Percentiles rank a stretch among this genome's conserved stretches.
Evolutionary conservation across 2,797 vertebrate species (phyloP).

Genomic region (Sebastes trivittatus): DNA sequence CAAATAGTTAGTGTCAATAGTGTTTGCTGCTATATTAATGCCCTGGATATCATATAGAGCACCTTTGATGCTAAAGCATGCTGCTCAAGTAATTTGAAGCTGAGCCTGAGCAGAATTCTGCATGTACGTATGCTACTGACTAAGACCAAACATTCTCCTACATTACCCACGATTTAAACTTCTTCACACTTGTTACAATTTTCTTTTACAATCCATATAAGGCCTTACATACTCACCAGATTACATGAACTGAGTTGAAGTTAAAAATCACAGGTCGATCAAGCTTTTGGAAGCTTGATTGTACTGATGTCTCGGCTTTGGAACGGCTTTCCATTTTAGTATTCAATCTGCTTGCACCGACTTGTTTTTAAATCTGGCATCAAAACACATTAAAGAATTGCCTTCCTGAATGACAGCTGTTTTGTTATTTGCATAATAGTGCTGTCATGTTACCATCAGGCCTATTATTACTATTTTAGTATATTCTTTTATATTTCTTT

Average conservation of each 20-base stretch:
- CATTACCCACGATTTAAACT: not conserved
- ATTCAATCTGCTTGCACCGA: not conserved
- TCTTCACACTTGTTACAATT: not conserved
- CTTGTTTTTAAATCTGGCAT: slow-evolving; percentile 4
- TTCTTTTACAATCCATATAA: not conserved
- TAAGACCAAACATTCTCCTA: not conserved
- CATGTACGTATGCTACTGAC: not conserved
- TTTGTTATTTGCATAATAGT: slow-evolving; percentile 28
- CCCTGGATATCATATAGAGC: no score
- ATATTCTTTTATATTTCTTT: not conserved
- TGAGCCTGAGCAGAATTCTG: not conserved
- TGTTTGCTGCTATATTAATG: no score
- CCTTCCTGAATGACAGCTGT: slow-evolving; percentile 6
- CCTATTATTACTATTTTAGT: not conserved
- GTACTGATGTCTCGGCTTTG: not conserved
- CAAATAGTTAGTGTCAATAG: no score
- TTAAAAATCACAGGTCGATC: not conserved
- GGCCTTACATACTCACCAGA: not conserved
- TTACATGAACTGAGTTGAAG: not conserved
- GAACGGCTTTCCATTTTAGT: not conserved
- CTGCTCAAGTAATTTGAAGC: not conserved
- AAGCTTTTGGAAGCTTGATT: not conserved
- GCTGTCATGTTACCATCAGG: not conserved
- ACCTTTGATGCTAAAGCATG: not conserved
- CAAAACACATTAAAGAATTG: slow-evolving; percentile 12